Conservation (phyloP, 2,113 vertebrate species). For the Triplophysa dalaica region DNA sequence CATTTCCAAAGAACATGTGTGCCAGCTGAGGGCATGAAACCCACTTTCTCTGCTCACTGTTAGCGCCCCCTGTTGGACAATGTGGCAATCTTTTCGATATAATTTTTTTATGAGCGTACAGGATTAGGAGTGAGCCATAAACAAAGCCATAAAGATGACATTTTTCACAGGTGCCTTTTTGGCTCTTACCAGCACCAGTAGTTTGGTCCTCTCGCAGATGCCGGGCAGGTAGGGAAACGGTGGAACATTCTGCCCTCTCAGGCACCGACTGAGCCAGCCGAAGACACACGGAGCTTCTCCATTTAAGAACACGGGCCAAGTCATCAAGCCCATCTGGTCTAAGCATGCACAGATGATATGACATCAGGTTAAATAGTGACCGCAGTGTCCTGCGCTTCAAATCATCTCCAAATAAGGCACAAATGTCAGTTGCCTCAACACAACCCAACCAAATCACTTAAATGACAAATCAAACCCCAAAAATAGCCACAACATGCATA, state of each 20-base stretch:
- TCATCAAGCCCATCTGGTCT: slow-evolving; percentile 89
- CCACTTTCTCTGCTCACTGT: neutral
- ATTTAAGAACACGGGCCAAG: slow-evolving; percentile 82
- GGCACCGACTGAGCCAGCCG: slow-evolving; percentile 88
- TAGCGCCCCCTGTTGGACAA: slow-evolving; percentile 29
- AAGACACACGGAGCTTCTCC: slow-evolving; percentile 88
- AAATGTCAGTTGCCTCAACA: too few relatives aligned
- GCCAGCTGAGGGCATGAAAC: slow-evolving; percentile 6
- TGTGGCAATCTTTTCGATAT: too few relatives aligned
- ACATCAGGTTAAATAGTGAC: neutral
- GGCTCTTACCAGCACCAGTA: slow-evolving; percentile 85
- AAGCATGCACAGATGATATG: neutral
- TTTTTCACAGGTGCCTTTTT: neutral
- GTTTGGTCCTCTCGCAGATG: slow-evolving; percentile 89
- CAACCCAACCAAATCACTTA: neutral
- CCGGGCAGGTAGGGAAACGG: slow-evolving; percentile 89
- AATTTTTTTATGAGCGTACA: too few relatives aligned
- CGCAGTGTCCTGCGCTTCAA: neutral
- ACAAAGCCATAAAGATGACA: neutral
- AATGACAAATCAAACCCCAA: slow-evolving; percentile 14
- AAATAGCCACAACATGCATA: neutral
- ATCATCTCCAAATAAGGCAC: neutral
- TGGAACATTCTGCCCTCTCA: slow-evolving; percentile 78
- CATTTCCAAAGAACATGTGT: slow-evolving; percentile 46
- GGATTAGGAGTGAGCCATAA: neutral